Base-by-base conservation (phyloP, 2,888 invertebrate species). In the Drosophila mimica region DNA sequence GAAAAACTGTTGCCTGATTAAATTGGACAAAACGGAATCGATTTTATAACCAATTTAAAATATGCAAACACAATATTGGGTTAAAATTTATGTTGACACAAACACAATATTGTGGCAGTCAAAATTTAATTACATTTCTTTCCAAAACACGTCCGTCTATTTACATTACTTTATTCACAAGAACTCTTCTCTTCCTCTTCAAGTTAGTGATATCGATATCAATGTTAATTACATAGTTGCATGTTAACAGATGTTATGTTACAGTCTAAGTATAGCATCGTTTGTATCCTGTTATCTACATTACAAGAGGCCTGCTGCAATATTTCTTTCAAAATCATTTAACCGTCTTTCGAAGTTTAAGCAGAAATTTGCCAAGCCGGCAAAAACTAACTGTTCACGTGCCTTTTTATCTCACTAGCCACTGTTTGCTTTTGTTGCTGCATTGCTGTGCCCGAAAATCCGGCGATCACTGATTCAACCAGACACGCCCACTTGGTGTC, bases 401-500 rank as follows among this genome's bases (percentile, higher is more conserved):
- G 28, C 17, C 49, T 38, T 17, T 31, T 28, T 38, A 51, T 34
- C 28, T 40, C 40, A 30, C 20, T 20, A 20, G 54, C 30, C 48
- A 31, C 17, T 34, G 31, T 53, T 46, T 28, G 40, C 34, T 0
- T 34, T 40, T 56, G 40, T 40, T 17, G 61, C 40, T 52, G 72
- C 28, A 54, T 33, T 61, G 52, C 30, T 31, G 46, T 43, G 52
- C 33, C 38, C 46, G 34, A 62, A 31, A 49, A 56, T 52, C 34
- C 28, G 57, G 51, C 46, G 40, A 53, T 20, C 51, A 46, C 59
- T 76, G 73, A 62, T 73, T 76, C 64, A 58, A 65, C 31, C 17
- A 28, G 34, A 48, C 57, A 72, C 75, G 67, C 70, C 61, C 70
- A 56, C 61, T 57, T 53, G 43, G 34, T 72, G 65, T 61, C 48